Evolutionary conservation across 2,113 vertebrate genomes (phyloP), one percentile per base, ranked within the genome.

Genomic region (Apodemus speciosus): DNA sequence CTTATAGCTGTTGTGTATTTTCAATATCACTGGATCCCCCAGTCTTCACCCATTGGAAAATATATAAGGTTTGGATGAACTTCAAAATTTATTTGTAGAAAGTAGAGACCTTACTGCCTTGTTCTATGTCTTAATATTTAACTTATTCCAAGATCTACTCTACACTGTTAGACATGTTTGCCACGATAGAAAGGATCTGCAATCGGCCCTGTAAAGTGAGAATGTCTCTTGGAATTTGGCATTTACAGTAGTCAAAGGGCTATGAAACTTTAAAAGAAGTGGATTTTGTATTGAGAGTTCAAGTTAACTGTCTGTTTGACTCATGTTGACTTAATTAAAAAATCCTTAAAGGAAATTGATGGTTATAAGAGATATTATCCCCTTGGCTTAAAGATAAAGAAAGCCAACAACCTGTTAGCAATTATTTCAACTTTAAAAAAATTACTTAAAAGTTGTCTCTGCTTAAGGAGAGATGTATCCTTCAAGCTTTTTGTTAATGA

Each of bases 141-240:
- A 98, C 98, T 98, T 98, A 98, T 98, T 98, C 97, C 97, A 84
- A 97, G 97, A 90, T 96, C 90, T 93, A 62, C 93, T 49, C 93
- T 90, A n/a, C 93, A 93, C 89, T 92, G 32, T 96, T 95, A 90
- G 92, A 96, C 87, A 95, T 92, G 79, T 96, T 97, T 97, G 94
- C 96, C 96, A 6, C 94, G 96, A 93, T 95, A 96, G 95, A 97
- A 95, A 97, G 90, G 85, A 96, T 91, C 73, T 94, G 81, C 79
- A 91, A 80, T 94, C 85, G 85, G 94, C 96, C 96, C 96, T 91
- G 95, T 38, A 77, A 90, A 93, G 69, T 25, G 43, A 68, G 53
- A 96, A 94, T 69, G 62, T 88, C 97, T 97, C 96, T 96, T 95
- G 87, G 96, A 97, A 96, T 95, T 92, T 6, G 53, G 85, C 35